Base-by-base conservation (phyloP, 2,888 invertebrate genomes). In the Drosophila prostipennis region DNA sequence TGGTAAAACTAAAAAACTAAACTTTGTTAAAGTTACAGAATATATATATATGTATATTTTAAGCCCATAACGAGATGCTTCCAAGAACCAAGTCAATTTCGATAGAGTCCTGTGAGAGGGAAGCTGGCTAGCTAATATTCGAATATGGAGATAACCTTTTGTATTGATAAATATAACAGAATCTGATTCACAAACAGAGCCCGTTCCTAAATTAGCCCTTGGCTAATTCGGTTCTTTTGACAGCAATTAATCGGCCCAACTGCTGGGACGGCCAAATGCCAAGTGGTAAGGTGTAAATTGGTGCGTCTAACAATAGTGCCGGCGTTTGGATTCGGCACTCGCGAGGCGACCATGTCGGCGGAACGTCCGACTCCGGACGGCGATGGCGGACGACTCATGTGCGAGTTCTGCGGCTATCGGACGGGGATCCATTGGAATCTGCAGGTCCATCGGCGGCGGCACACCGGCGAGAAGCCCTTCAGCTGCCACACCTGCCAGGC, bases 381-480 rank as follows among this genome's bases (percentile, higher is more conserved):
- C 19, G 34, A 34, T 34, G 34, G 11, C 34, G 11, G 34, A 23
- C 83, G 74, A 40, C 79, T 78, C 39, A 76, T 89, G 79, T 90
- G 89, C 39, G 89, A 89, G 42, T 76, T 74, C 36, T 89, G 89
- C 29, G 89, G 89, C 4, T 77, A 80, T 58, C 72, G 78, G 36
- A 89, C 86, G 10, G 70, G 79, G 1, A 76, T 81, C 14, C 37
- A 40, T 4, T 73, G 78, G 42, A 89, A 81, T 64, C 63, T 89
- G 26, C 60, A 34, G n/a, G 73, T 83, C n/a, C 89, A 89, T 49
- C 70, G 55, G 14, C 77, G 83, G 6, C 75, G 78, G 0, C 89
- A 89, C 45, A 86, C 82, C 13, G 88, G 86, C 16, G 89, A 86
- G 5, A 76, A 76, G 13, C 89, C 88, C 2, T 89, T 78, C 19